These are phyloP conservation scores for Onychostruthus taczanowskii DNA, from an alignment of 2,113 vertebrate genomes.

Conservation along the genomic window DNA sequence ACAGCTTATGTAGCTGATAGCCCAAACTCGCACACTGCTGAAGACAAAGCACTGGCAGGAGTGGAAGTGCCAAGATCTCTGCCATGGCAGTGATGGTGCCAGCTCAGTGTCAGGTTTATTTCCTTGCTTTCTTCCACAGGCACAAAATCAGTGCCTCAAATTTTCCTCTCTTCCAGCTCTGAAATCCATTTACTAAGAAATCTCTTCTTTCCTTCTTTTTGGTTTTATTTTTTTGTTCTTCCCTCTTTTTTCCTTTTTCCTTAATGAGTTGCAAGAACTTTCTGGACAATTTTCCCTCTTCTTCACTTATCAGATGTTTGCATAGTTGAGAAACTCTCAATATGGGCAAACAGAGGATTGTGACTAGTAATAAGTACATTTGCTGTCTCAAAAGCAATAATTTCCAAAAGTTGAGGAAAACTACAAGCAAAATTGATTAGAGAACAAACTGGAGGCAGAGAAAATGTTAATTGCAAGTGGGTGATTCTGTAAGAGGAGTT, in stretches of 20 bases:
- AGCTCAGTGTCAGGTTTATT: not conserved
- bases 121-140: not conserved
- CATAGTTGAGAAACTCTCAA: not conserved
- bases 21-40: not conserved
- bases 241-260: not conserved
- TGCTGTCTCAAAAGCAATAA: constrained; percentile 23
- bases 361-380: constrained; percentile 21
- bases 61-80: not conserved
- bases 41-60: not conserved
- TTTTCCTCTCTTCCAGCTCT: not conserved
- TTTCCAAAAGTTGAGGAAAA: constrained; percentile 33
- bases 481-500: constrained; percentile 1
- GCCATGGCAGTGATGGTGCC: not conserved
- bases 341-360: constrained; percentile 23
- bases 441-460: not conserved
- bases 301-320: constrained; percentile 39
- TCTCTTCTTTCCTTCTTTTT: not conserved
- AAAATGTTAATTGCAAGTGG: constrained; percentile 38
- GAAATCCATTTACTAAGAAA: not conserved
- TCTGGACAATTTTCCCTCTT: not conserved
- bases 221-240: not conserved
- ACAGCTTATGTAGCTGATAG: not conserved
- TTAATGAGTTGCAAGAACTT: not conserved
- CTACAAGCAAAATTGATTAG: constrained; percentile 52
- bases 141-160: not conserved